These are phyloP conservation scores for Lagria hirta DNA, from an alignment of 2,888 invertebrate species.

Conservation along the genomic window DNA sequence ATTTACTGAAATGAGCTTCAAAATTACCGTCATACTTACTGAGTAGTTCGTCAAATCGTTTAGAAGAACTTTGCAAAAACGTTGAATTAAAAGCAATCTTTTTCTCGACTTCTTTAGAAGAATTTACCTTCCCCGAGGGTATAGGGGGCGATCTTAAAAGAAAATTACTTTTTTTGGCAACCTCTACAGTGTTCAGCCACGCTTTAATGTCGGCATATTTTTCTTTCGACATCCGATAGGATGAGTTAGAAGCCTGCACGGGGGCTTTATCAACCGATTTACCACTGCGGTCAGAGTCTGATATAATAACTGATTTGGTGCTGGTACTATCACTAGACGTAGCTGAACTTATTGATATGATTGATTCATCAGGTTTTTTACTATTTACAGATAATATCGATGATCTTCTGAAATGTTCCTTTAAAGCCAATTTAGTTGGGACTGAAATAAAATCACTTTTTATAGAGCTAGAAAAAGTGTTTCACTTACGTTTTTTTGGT, in stretches of 20 bases:
- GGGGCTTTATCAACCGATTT: constrained; percentile 12
- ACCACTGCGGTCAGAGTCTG: constrained; percentile 30
- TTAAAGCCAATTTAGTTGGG: constrained; percentile 43
- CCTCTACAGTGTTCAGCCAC: constrained; percentile 37
- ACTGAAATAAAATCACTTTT: constrained; percentile 32
- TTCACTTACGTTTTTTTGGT: constrained; percentile 33
- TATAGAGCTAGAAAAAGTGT: constrained; percentile 4
- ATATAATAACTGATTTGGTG: constrained; percentile 28
- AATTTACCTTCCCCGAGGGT: constrained; percentile 30
- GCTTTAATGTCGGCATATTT: constrained; percentile 30
- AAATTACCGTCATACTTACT: constrained; percentile 10
- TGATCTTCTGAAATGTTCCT: constrained; percentile 43
- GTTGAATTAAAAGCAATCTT: constrained; percentile 39
- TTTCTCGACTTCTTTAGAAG: constrained; percentile 21
- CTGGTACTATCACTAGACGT: constrained; percentile 6
- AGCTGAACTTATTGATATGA: constrained; percentile 1
- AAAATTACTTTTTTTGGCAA: constrained; percentile 18
- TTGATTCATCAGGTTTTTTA: constrained; percentile 11
- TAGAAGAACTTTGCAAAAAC: constrained; percentile 26
- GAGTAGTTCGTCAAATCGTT: constrained; percentile 42
- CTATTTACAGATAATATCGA: constrained; percentile 14
- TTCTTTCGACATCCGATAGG: constrained; percentile 7
- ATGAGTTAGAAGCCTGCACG: background rate
- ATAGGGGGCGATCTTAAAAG: constrained; percentile 40
- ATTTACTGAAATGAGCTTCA: background rate